Conservation (phyloP, 2,113 vertebrate genomes). For the Speoplatyrhinus poulsoni region DNA sequence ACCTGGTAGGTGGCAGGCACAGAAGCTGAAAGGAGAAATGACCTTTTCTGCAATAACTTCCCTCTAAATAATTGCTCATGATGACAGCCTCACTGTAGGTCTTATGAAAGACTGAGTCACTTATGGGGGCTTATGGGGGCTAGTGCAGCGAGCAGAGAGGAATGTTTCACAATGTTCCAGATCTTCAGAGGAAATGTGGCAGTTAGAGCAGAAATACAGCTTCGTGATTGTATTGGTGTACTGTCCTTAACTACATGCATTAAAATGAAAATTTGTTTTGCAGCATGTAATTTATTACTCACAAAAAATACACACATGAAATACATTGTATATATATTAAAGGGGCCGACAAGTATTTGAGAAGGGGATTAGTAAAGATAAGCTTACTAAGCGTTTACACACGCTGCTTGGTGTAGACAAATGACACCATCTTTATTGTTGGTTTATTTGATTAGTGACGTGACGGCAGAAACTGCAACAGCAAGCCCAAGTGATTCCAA, state of each 20-base stretch:
- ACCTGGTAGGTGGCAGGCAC: conserved; percentile 28
- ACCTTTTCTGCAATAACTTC: conserved; percentile 33
- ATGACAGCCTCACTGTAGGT: conserved; percentile 49
- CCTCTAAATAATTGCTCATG: conserved; percentile 44
- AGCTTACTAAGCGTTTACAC: too few relatives aligned
- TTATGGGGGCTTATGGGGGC: conserved; percentile 25
- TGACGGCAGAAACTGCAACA: too few relatives aligned
- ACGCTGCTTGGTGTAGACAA: too few relatives aligned
- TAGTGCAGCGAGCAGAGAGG: conserved; percentile 20
- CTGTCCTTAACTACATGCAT: neutral
- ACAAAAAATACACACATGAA: too few relatives aligned
- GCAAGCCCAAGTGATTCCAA: too few relatives aligned
- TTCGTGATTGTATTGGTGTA: neutral
- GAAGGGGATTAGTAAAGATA: too few relatives aligned
- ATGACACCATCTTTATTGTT: too few relatives aligned
- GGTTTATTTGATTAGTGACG: too few relatives aligned
- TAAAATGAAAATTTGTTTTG: neutral
- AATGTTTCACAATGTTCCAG: too few relatives aligned
- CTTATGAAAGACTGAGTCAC: conserved; percentile 55
- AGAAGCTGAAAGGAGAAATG: conserved; percentile 26
- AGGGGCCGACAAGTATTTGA: too few relatives aligned
- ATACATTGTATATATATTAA: too few relatives aligned
- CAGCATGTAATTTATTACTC: neutral
- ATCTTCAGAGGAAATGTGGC: neutral
- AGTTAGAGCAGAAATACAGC: neutral